Base-by-base conservation (phyloP, 2,888 invertebrate species). In the Criorhina ranunculi region DNA sequence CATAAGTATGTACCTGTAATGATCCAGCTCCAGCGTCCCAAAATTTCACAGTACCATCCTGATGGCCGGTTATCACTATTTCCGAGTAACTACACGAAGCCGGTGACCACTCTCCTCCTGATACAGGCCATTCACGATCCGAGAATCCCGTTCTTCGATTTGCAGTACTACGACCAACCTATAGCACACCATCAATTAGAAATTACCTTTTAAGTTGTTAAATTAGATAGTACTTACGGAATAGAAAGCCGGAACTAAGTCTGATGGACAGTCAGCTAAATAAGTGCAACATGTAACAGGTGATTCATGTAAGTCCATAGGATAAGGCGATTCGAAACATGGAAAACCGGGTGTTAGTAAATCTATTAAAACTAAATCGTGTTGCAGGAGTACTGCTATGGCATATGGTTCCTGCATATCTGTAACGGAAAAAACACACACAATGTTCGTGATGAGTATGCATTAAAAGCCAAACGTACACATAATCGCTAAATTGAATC, bases 261-360 rank as follows among this genome's bases (percentile, higher is more conserved):
- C 99, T 82, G 97, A 96, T 51, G 99, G 99, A 92, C 99, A 99
- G 93, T 99, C 99, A 73, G 98, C 98, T 92, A 98, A 95, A 94
- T 99, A 99, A 80, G 96, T 95, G 92, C 98, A 98, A 93, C 97
- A 97, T 75, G 99, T 99, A 90, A 99, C 99, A 19, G 99, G 97
- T 66, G 98, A 98, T 93, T 99, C 99, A 93, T 99, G 99, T 88
- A 99, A 94, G 93, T 99, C 99, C 98, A 99, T 99, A 86, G 99
- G 98, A 93, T 99, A 99, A 51, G 99, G 99, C 93, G 99, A 99
- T 93, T 99, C 99, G 93, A 99, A 98, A 93, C 98, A 98, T 24
- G 99, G 99, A 93, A 98, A 99, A 91, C 99, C 99, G 79, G 96
- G 95, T 60, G 97, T 96, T 91, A 96, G 96, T 90, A 99, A 95